Percentiles rank a stretch among this genome's conserved stretches.
Conservation (phyloP, 2,797 vertebrate species). For the Danio tinwini region DNA sequence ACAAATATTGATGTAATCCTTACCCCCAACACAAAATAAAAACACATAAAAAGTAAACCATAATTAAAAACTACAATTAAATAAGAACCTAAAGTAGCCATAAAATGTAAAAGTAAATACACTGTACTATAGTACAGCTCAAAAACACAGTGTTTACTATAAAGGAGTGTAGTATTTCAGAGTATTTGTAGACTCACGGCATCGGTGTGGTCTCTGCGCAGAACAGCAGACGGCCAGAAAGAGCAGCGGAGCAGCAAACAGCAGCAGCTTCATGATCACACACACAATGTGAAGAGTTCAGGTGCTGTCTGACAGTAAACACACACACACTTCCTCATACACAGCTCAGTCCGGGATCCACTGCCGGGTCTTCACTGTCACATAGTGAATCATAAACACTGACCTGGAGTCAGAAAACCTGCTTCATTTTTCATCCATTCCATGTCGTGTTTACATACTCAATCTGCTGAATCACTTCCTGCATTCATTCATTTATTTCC, state of each 20-base stretch:
- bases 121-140: too few species aligned
- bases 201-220: conserved; percentile 67
- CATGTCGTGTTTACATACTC: too few species aligned
- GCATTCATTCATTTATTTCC: too few species aligned
- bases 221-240: conserved; percentile 61
- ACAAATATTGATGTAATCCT: too few species aligned
- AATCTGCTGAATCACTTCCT: too few species aligned
- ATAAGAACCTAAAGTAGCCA: too few species aligned
- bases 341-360: neutral
- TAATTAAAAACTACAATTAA: too few species aligned
- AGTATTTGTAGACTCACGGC: conserved; percentile 68
- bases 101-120: too few species aligned
- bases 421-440: neutral
- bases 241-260: conserved; percentile 32
- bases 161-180: neutral
- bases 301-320: neutral
- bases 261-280: conserved; percentile 57
- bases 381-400: too few species aligned
- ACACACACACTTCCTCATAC: neutral
- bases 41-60: too few species aligned
- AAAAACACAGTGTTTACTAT: neutral
- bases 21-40: too few species aligned
- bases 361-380: neutral
- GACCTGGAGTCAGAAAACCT: neutral
- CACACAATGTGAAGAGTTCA: neutral